Percentiles rank a stretch among this genome's conserved stretches.
These are phyloP conservation scores for Drosophila nigricruria DNA, from an alignment of 2,888 invertebrate genomes.

Conservation along the genomic window DNA sequence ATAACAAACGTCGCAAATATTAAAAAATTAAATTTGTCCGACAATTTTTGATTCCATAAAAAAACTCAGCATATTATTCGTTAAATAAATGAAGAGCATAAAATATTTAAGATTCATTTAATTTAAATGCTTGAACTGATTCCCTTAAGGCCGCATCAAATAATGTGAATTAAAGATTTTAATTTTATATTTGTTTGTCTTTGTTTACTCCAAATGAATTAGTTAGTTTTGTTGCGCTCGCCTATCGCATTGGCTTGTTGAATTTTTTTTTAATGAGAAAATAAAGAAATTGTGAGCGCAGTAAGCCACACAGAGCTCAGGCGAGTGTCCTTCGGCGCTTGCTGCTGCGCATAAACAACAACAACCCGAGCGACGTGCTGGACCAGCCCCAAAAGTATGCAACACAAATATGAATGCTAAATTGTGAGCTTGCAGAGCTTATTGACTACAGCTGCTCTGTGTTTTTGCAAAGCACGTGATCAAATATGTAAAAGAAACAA, in stretches of 20 bases:
- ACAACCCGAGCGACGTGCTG: conserved; percentile 42
- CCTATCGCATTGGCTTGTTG: conserved; percentile 3
- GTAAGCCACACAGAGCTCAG: conserved; percentile 25
- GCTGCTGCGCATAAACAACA: conserved; percentile 39
- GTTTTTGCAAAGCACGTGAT: conserved; percentile 49
- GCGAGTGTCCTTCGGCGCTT: conserved; percentile 34
- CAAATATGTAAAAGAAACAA: conserved; percentile 65
- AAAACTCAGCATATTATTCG: neutral
- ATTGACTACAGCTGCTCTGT: conserved; percentile 9
- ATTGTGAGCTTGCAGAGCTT: conserved; percentile 28
- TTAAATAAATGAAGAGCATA: neutral
- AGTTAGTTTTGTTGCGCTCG: conserved; percentile 5
- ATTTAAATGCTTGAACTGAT: conserved; percentile 19
- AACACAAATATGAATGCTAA: conserved; percentile 58
- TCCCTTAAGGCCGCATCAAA: neutral
- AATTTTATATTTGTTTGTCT: neutral
- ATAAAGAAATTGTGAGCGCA: neutral
- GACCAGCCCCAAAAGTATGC: conserved; percentile 71
- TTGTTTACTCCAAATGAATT: conserved; percentile 8
- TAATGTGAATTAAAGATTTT: neutral
- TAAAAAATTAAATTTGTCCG: conserved; percentile 25
- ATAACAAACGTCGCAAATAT: conserved; percentile 23
- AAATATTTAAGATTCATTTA: conserved; percentile 14
- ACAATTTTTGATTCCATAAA: conserved; percentile 6
- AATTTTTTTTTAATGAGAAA: conserved; percentile 62